Evolutionary conservation across 2,797 vertebrate genomes (phyloP).

Genomic region (Lithobates sylvaticus): DNA sequence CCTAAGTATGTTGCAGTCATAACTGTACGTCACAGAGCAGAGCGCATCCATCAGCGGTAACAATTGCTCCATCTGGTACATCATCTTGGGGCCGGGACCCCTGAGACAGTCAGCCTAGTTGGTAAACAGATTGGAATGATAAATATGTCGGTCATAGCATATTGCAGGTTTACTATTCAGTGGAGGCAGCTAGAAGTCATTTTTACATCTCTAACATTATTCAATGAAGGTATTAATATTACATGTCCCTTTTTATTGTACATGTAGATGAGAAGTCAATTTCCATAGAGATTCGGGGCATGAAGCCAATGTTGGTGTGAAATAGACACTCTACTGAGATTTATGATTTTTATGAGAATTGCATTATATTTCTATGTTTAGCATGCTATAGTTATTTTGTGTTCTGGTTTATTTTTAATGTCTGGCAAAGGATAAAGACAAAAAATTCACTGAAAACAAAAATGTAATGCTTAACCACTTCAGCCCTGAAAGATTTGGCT

Average conservation of each 20-base stretch:
- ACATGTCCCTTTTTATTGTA: not conserved
- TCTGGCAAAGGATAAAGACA: too few relatives aligned
- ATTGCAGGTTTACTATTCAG: not conserved
- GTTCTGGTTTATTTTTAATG: not conserved
- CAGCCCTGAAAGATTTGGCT: too few relatives aligned
- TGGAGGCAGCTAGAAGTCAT: not conserved
- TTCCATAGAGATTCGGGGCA: not conserved
- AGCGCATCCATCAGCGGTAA: conserved; percentile 23
- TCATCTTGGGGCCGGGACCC: not conserved
- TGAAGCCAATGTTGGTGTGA: not conserved
- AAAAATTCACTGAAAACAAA: too few relatives aligned
- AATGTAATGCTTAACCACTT: too few relatives aligned
- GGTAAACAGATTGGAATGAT: conserved; percentile 12
- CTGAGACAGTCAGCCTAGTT: conserved; percentile 30
- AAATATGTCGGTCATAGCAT: not conserved
- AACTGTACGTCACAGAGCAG: not conserved
- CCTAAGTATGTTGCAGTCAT: not conserved
- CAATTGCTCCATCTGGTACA: not conserved
- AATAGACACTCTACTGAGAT: not conserved
- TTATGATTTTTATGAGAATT: not conserved
- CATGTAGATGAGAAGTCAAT: not conserved
- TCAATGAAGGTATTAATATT: not conserved
- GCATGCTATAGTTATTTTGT: not conserved
- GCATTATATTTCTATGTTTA: not conserved
- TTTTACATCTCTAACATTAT: not conserved